These are phyloP conservation scores for Xestia ashworthii DNA, from an alignment of 2,888 invertebrate species.

Conservation along the genomic window DNA sequence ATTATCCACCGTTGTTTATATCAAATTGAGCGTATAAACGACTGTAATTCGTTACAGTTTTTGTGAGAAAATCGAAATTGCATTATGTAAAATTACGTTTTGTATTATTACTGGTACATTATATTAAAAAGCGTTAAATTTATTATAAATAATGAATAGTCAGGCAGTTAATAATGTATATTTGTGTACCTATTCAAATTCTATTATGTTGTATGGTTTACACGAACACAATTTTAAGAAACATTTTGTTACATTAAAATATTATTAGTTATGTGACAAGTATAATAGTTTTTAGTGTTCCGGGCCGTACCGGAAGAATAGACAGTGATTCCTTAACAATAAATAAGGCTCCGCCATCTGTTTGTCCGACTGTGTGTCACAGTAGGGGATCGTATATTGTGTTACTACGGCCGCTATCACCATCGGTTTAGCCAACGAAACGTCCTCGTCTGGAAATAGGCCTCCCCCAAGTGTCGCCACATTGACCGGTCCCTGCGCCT, in stretches of 20 bases:
- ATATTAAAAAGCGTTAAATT: slow-evolving; percentile 1
- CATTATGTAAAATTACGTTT: not conserved
- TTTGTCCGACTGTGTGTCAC: too few species aligned
- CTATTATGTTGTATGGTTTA: not conserved
- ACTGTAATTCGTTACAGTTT: not conserved
- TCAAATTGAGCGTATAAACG: slow-evolving; percentile 21
- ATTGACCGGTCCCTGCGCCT: too few species aligned
- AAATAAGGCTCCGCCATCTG: too few species aligned
- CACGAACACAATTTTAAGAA: not conserved
- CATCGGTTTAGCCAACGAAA: too few species aligned
- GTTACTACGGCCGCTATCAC: too few species aligned
- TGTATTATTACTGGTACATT: slow-evolving; percentile 1
- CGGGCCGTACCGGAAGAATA: not conserved
- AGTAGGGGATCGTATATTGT: too few species aligned
- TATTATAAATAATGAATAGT: not conserved
- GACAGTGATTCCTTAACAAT: too few species aligned
- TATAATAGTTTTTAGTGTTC: not conserved
- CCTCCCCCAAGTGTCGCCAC: too few species aligned
- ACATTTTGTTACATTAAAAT: not conserved
- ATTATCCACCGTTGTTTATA: slow-evolving; percentile 14
- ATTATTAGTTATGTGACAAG: not conserved
- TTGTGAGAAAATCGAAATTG: not conserved
- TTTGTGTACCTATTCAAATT: not conserved
- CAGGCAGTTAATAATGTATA: too few species aligned
- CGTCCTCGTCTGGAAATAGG: too few species aligned